Evolutionary conservation across 2,113 vertebrate species (phyloP), one percentile per base, ranked within the genome.

Genomic region (Paracanthobrama guichenoti): DNA sequence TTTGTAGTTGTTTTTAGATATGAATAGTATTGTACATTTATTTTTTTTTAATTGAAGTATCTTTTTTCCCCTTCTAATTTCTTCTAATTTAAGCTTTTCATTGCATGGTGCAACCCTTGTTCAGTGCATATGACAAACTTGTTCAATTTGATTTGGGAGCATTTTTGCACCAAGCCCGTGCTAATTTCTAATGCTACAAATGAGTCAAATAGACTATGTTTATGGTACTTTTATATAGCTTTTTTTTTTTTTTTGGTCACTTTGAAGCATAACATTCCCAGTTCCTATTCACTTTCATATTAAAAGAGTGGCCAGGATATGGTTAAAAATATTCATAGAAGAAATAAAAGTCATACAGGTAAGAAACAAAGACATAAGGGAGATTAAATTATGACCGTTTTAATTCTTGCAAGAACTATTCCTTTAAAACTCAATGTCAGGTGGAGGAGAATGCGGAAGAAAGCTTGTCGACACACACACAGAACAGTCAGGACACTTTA

Each of bases 401-500:
- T 31, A 75, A 31, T 75, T 48, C 16, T 12, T 42, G 31, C 28
- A 60, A 59, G 12, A 78, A 22, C 31, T n/a, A 48, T 31, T 59
- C 31, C 26, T 35, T 78, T 39, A n/a, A 60, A 28, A 20, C 50
- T 57, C 80, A 82, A 82, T 71, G 80, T 82, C 80, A 55, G 62
- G 80, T 82, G 13, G 50, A 82, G 80, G 80, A 82, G 46, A 82
- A 72, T 82, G 66, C 28, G 86, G 42, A 39, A 74, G 57, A 60
- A 57, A 78, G 88, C 50, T 60, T 20, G 44, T 48, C 4, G 10
- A 66, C 10, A 24, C n/a, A 60, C 9, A 44, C 24, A 62, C 42
- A 48, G 66, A 71, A 79, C 76, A 67, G 57, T 64, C n/a, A 26
- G 18, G 86, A 71, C 77, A 88, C 89, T 86, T 89, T 26, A 60